A percentile compares a stretch with the other conserved stretches of the same genome.
Conservation (phyloP, 2,888 invertebrate species). For the Embidobia sp. region DNA sequence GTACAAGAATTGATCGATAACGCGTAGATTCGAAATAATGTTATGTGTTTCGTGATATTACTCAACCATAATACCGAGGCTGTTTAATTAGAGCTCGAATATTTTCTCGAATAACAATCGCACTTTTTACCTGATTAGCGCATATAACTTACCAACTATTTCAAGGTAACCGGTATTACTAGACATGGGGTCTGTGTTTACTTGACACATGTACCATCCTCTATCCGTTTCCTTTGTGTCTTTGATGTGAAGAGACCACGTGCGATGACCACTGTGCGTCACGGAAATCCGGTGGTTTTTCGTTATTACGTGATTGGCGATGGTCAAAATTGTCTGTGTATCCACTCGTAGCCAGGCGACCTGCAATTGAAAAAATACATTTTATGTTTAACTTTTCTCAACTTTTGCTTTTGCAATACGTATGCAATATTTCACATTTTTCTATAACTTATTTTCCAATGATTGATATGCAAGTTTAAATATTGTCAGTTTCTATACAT, state of each 20-base stretch:
- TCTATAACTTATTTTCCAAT: too few species aligned
- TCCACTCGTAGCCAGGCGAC: constrained; percentile 83
- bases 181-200: constrained; percentile 83
- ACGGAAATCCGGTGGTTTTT: constrained; percentile 82
- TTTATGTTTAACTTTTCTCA: too few species aligned
- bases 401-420: too few species aligned
- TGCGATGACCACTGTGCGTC: constrained; percentile 81
- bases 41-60: background rate
- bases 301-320: constrained; percentile 82
- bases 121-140: too few species aligned
- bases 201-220: constrained; percentile 81
- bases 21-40: constrained; percentile 5
- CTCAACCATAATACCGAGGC: too few species aligned
- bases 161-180: constrained; percentile 82
- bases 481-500: too few species aligned
- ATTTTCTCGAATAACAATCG: too few species aligned
- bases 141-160: constrained; percentile 82
- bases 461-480: too few species aligned
- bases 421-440: too few species aligned
- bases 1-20: constrained; percentile 22
- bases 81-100: too few species aligned
- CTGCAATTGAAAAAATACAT: constrained; percentile 71
- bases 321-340: constrained; percentile 82
- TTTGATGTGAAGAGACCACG: constrained; percentile 82
- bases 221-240: constrained; percentile 82